Conservation (phyloP, 2,888 invertebrate genomes). For the Dorcus parallelipipedus region DNA sequence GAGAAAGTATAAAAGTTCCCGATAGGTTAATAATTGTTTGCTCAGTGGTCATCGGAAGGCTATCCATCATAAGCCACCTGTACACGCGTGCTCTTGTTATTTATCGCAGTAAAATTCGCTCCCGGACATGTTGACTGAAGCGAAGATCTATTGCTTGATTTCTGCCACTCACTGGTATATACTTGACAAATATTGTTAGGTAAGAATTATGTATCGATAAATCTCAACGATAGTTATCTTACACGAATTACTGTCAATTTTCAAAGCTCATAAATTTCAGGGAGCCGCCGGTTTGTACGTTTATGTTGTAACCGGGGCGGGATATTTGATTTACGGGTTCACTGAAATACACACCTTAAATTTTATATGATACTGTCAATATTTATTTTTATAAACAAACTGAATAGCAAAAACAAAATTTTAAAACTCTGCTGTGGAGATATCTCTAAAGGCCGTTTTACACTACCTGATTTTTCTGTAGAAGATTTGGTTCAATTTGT, state of each 20-base stretch:
- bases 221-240: constrained; percentile 45
- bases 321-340: background rate
- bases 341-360: background rate
- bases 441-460: no score
- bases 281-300: background rate
- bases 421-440: no score
- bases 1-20: no score
- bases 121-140: constrained; percentile 45
- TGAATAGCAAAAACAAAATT: no score
- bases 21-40: constrained; percentile 39
- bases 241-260: constrained; percentile 47
- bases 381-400: no score
- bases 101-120: constrained; percentile 43
- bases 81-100: constrained; percentile 39
- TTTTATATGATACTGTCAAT: no score
- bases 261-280: constrained; percentile 42
- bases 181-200: constrained; percentile 47
- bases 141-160: constrained; percentile 47
- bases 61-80: constrained; percentile 48
- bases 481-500: no score
- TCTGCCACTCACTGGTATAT: constrained; percentile 44
- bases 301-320: background rate
- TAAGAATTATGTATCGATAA: constrained; percentile 50
- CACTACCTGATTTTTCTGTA: no score
- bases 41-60: constrained; percentile 38